Base-by-base conservation (phyloP, 2,888 invertebrate genomes). In the Melieria picta region DNA sequence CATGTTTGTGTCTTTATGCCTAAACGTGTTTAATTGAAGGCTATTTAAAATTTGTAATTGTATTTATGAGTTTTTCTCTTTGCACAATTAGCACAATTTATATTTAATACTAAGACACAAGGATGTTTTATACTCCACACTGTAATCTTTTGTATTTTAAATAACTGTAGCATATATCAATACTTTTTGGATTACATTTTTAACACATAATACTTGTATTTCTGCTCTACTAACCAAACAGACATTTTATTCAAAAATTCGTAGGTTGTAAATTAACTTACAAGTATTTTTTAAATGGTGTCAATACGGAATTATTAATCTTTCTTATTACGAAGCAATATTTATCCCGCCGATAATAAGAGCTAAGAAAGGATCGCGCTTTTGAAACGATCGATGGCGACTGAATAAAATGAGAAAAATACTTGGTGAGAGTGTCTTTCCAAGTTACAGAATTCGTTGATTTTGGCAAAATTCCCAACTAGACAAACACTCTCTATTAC, bases 351-450 rank as follows among this genome's bases (percentile, higher is more conserved):
- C 79, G 79, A 80, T 82, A 81, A 73, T 80, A 83, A 81, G 82
- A 83, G 81, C 82, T 83, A 82, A 81, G 81, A 82, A 85, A 85
- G 85, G 86, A 86, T 86, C 85, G 86, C 85, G 85, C 86, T 86
- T 85, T 86, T 86, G 86, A 85, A 86, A 85, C 86, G 86, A 85
- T 86, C 85, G 86, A 85, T 85, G 86, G 85, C 86, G 85, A 86
- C 86, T 86, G 86, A 86, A 85, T 83, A 84, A 83, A 83, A 83
- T 84, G 85, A 85, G 85, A 85, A 84, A 80, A 83, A 81, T 81
- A 82, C 84, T 79, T 80, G 80, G 82, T 83, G 85, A 85, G 85
- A 84, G 84, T 84, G 84, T 83, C 82, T 84, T 82, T 83, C 81
- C 80, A 81, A 86, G 84, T 85, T 84, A 83, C 84, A 83, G 82